Base-by-base conservation (phyloP, 2,888 invertebrate species). In the Oasisia sp. region DNA sequence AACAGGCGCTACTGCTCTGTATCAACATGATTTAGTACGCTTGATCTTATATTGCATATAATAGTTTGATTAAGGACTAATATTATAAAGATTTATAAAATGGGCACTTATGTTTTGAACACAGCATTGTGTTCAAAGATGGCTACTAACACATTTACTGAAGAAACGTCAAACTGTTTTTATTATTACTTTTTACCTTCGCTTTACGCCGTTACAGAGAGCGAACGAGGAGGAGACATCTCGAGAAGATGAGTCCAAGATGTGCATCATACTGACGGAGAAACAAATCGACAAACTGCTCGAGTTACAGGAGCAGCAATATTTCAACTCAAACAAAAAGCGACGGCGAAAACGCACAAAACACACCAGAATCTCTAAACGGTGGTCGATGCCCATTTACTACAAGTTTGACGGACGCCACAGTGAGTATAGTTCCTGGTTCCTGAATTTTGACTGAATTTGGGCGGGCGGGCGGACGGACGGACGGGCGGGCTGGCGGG, bases 211-310 rank as follows among this genome's bases (percentile, higher is more conserved):
- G 19, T 74, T 74, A 19, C 74, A 74, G 74, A n/a, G 27, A 5
- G 74, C 19, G 27, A 74, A 74, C 74, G 27, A 74, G 74, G 27
- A 19, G 27, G 27, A 19, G 7, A 74, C 27, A 27, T 74, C 74
- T 74, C 7, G 27, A 74, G 74, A 74, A 7, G 45, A 91, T 5
- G 4, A 14, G 7, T 8, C 45, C 27, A 50, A 44, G 14, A 32
- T 14, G 19, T 91, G 91, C 19, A 91, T 91, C n/a, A 45, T 45
- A 45, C 56, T 91, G 44, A 50, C 91, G 19, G 91, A 91, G n/a
- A 50, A 91, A 91, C 91, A 91, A 45, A 44, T 91, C 32, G 50
- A 91, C n/a, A 45, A n/a, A n/a, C 56, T 91, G 56, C 27, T 91
- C 19, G 74, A 74, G 74, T 19, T 74, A 74, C n/a, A 74, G 74